Evolutionary conservation across 1,140 invertebrate species (phyloP).

Genomic region (Temnothorax longispinosus): DNA sequence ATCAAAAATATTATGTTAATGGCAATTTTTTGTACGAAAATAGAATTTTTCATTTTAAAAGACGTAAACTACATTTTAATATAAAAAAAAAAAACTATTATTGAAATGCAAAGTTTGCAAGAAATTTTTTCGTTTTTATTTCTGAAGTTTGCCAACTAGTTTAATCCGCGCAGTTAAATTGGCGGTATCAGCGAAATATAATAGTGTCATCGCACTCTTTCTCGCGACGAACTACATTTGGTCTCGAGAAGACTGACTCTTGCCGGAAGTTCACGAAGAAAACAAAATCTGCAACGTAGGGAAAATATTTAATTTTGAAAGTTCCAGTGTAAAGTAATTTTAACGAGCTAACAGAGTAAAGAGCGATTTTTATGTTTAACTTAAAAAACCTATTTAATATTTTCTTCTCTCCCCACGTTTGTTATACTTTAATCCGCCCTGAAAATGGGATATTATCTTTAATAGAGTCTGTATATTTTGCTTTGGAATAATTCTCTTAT

Average conservation of each 20-base stretch:
- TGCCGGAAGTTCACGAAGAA: constrained; percentile 6
- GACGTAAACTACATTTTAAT: neutral
- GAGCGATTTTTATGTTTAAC: neutral
- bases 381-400: constrained; percentile 17
- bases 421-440: constrained; percentile 8
- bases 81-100: neutral
- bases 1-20: neutral
- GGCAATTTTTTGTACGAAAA: neutral
- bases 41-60: neutral
- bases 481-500: neutral
- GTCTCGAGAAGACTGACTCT: neutral
- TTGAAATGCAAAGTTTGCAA: neutral
- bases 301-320: constrained; percentile 49
- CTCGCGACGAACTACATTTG: neutral
- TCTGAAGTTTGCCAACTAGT: constrained; percentile 19
- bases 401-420: neutral
- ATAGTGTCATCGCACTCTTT: neutral
- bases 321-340: constrained; percentile 30
- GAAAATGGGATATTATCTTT: constrained; percentile 6
- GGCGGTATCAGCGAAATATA: constrained; percentile 24
- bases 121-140: neutral
- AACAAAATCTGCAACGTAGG: constrained; percentile 47
- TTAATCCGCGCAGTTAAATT: constrained; percentile 17
- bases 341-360: constrained; percentile 40
- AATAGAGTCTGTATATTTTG: neutral